A percentile compares a stretch with the other conserved stretches of the same genome.
Evolutionary conservation across 2,113 vertebrate genomes (phyloP).

Genomic region (Microcebus griseorufus): DNA sequence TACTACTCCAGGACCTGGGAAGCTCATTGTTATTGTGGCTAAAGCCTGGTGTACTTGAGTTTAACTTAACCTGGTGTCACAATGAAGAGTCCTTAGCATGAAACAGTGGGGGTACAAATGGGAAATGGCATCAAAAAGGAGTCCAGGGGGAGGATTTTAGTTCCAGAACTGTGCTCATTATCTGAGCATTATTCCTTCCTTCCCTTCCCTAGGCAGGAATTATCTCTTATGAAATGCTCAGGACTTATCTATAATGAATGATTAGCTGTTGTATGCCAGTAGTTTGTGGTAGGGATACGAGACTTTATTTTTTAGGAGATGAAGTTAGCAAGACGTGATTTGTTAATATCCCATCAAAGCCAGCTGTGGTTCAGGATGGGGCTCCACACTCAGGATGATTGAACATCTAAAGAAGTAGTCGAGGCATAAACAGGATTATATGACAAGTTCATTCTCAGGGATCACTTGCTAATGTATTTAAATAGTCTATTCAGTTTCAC

Average conservation of each 20-base stretch:
- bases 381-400: background rate
- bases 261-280: background rate
- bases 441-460: conserved; percentile 3
- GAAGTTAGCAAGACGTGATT: conserved; percentile 3
- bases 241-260: background rate
- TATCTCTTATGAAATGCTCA: background rate
- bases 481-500: conserved; percentile 3
- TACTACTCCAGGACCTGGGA: background rate
- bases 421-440: background rate
- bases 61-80: background rate
- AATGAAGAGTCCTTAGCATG: background rate
- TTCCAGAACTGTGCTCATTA: background rate
- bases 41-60: background rate
- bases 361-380: background rate
- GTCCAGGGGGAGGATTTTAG: background rate
- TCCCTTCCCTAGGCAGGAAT: background rate
- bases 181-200: background rate
- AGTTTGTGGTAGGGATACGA: background rate
- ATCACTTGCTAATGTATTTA: conserved; percentile 29
- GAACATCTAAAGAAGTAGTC: conserved; percentile 5
- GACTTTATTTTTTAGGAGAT: background rate
- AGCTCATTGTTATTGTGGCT: background rate
- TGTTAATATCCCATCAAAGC: conserved; percentile 31
- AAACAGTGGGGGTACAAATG: background rate
- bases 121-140: background rate